Base-by-base conservation (phyloP, 2,797 vertebrate genomes). In the Anolis apletophallus region DNA sequence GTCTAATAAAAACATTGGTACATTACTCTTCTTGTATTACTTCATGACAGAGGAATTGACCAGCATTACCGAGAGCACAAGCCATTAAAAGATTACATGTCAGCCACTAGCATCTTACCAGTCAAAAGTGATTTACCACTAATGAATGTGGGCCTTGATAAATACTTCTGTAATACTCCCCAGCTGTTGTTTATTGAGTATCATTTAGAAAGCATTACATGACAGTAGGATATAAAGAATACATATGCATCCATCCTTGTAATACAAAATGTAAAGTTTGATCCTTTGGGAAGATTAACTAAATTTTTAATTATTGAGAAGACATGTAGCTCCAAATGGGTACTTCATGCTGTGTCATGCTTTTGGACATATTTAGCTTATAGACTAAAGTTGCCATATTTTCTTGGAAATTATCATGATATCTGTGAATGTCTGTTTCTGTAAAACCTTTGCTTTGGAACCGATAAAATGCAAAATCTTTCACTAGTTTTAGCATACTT, bases 141-240 rank as follows among this genome's bases (percentile, higher is more conserved):
- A 87, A 91, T 92, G 90, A 85, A 86, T 86, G 78, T 93, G 89
- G 85, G 88, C 93, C 87, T 93, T 94, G 87, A 95, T 93, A 83
- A 93, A 90, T 91, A 94, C 94, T 93, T 95, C 91, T 89, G 34
- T 75, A 91, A 93, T 90, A 89, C 93, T 93, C 91, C 91, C 73
- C 84, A 94, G 91, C 89, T 94, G 85, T 93, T 95, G 87, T 93
- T 95, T 93, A 91, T 92, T 88, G 93, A 89, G 74, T 93, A 83
- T 93, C 81, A 94, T 94, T 95, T 95, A 92, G 91, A 94, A 95
- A 95, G 89, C 94, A 93, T 92, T 94, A 93, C 87, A 87, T 78
- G 91, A 95, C 93, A 91, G 87, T 92, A 85, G 91, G 90, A 89
- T 93, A 91, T 94, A 93, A 96, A 94, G 91, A 92, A 93, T 91